Conservation (phyloP, 2,797 vertebrate species). For the Distichodus sexfasciatus region DNA sequence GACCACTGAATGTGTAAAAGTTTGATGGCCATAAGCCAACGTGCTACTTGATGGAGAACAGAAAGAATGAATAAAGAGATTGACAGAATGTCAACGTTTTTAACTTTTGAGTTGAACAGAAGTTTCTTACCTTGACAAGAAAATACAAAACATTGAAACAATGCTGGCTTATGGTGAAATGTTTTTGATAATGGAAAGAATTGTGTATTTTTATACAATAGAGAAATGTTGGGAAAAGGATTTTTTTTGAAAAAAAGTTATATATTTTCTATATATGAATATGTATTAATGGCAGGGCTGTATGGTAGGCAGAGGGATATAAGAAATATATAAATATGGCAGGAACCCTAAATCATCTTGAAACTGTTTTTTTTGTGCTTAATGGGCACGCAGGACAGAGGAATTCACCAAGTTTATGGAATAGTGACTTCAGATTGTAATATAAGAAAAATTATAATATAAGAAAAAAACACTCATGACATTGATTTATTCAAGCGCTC, state of each 20-base stretch:
- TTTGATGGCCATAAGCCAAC: conserved; percentile 48
- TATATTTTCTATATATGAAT: conserved; percentile 68
- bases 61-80: neutral
- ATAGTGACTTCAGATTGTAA: conserved; percentile 69
- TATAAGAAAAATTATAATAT: conserved; percentile 60
- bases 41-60: neutral
- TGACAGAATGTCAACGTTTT: neutral
- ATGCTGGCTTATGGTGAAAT: conserved; percentile 62
- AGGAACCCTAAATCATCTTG: conserved; percentile 62
- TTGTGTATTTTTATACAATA: conserved; percentile 86
- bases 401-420: conserved; percentile 31
- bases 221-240: conserved; percentile 68
- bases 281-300: conserved; percentile 20
- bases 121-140: neutral
- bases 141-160: conserved; percentile 25
- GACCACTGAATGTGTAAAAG: conserved; percentile 49
- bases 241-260: conserved; percentile 69
- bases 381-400: too few species aligned
- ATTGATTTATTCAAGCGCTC: conserved; percentile 74
- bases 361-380: too few species aligned
- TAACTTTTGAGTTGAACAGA: neutral
- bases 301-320: conserved; percentile 56
- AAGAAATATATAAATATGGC: conserved; percentile 55
- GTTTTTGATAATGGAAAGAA: conserved; percentile 79
- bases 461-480: conserved; percentile 45